Percentiles rank a stretch among this genome's conserved stretches.
Conservation (phyloP, 2,797 vertebrate genomes). For the Glossophaga mutica region DNA sequence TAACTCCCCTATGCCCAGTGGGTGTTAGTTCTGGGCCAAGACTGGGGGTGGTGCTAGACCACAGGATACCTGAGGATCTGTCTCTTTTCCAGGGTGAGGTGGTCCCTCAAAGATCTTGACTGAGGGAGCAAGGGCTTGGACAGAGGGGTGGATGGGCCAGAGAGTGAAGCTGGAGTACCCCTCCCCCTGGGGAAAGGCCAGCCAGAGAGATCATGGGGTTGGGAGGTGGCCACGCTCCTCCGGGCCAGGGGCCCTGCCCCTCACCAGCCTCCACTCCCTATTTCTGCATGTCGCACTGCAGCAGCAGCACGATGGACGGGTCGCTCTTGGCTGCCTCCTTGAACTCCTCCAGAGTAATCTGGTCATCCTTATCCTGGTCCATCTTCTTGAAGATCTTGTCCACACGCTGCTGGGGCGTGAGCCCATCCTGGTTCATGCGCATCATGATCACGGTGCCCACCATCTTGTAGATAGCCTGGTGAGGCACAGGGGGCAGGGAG, state of each 20-base stretch:
- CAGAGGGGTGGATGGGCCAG: conserved; percentile 38
- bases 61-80: conserved; percentile 18
- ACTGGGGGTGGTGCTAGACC: not conserved
- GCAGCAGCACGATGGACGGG: conserved; percentile 95
- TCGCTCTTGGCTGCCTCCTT: conserved; percentile 98
- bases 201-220: conserved; percentile 20
- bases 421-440: conserved; percentile 97
- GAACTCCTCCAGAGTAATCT: conserved; percentile 98
- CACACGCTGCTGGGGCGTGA: conserved; percentile 96
- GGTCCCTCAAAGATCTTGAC: conserved; percentile 29
- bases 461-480: conserved; percentile 98
- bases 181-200: not conserved
- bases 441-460: conserved; percentile 99
- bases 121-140: conserved; percentile 31
- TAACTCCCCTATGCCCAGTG: conserved; percentile 19
- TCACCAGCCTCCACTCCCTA: conserved; percentile 87
- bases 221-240: not conserved
- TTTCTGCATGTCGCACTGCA: conserved; percentile 98
- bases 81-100: conserved; percentile 34
- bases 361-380: conserved; percentile 98
- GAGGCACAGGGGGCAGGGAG: not conserved
- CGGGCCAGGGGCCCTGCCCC: conserved; percentile 35
- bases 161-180: conserved; percentile 41
- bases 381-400: conserved; percentile 99
- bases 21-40: conserved; percentile 28